Evolutionary conservation across 1,140 invertebrate species (phyloP).

Genomic region (Charaxes varanes): DNA sequence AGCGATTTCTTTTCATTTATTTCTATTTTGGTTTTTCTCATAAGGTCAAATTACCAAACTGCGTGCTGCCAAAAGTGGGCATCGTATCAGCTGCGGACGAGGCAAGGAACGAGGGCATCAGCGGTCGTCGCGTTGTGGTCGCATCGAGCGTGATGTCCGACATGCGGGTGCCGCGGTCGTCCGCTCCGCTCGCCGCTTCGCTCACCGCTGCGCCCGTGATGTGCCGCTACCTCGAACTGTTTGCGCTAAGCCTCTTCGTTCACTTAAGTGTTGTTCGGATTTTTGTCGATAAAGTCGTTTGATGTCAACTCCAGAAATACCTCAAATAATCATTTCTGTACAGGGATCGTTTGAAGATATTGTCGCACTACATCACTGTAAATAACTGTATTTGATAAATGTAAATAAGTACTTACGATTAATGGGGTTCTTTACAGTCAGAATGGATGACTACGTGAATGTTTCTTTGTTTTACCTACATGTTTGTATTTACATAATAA

Average conservation of each 20-base stretch:
- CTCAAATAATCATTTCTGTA: conserved; percentile 27
- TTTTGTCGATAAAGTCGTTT: conserved; percentile 14
- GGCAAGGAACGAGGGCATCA: conserved; percentile 50
- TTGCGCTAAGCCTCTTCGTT: conserved; percentile 7
- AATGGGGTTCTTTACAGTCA: too few relatives aligned
- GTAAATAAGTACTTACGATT: conserved; percentile 29
- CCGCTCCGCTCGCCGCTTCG: conserved; percentile 25
- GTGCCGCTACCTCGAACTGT: conserved; percentile 21
- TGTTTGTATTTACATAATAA: too few relatives aligned
- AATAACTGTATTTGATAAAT: conserved; percentile 36
- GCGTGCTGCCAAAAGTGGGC: conserved; percentile 50
- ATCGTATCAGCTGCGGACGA: conserved; percentile 60
- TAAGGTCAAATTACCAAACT: conserved; percentile 46
- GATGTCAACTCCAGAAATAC: conserved; percentile 11
- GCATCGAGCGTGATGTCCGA: conserved; percentile 78
- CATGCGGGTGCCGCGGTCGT: conserved; percentile 65
- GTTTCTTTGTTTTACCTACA: too few relatives aligned
- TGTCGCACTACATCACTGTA: conserved; percentile 32
- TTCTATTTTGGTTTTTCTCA: conserved; percentile 5
- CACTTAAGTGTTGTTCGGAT: conserved; percentile 10
- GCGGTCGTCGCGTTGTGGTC: conserved; percentile 68
- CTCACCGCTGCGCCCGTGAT: conserved; percentile 29
- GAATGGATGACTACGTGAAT: too few relatives aligned
- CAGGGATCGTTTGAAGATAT: conserved; percentile 39
- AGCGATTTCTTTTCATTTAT: conserved; percentile 1